Conservation (phyloP, 2,888 invertebrate species). For the Pachliopta kotzebuea region DNA sequence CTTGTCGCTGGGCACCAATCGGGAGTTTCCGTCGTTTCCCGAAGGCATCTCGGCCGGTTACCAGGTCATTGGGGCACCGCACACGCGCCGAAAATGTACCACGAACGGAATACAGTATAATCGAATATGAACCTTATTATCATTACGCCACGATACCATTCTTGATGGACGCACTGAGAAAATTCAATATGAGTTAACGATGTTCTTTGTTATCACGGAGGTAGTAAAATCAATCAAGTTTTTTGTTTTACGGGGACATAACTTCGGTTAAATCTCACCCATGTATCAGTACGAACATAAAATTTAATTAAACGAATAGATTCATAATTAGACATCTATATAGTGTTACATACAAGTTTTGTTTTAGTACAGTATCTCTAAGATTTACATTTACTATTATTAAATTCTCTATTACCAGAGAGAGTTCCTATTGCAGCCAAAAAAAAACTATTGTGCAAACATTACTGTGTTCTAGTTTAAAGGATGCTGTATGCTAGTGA, state of each 20-base stretch:
- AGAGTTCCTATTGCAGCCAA: too few species aligned
- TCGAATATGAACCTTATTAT: constrained; percentile 12
- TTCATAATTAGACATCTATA: too few species aligned
- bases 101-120: constrained; percentile 12
- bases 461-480: too few species aligned
- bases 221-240: constrained; percentile 23
- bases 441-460: too few species aligned
- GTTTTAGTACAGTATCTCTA: too few species aligned
- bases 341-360: too few species aligned
- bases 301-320: too few species aligned
- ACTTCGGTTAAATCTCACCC: too few species aligned
- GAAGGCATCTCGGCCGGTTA: constrained; percentile 39
- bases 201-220: constrained; percentile 20
- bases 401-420: too few species aligned
- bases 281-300: too few species aligned
- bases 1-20: constrained; percentile 11
- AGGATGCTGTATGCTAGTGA: too few species aligned
- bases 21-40: constrained; percentile 26
- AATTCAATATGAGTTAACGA: constrained; percentile 13
- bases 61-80: constrained; percentile 45
- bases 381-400: too few species aligned
- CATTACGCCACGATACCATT: background rate
- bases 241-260: background rate
- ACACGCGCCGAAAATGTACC: constrained; percentile 38
- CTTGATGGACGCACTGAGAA: background rate